Evolutionary conservation across 2,797 vertebrate species (phyloP).

Genomic region (Arctocebus calabarensis): DNA sequence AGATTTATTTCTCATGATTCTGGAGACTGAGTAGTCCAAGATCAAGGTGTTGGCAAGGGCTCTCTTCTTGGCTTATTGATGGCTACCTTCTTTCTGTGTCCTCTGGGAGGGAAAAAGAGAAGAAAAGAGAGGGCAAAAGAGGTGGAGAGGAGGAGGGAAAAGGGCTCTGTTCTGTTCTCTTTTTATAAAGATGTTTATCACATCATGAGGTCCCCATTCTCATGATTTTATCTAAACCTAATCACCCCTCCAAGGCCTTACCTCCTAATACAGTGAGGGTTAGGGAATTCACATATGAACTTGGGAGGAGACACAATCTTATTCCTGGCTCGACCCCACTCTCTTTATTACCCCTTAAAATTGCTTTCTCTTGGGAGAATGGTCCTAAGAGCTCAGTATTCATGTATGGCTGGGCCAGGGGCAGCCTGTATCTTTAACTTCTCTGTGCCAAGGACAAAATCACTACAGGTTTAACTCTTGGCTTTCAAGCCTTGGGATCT

Average conservation of each 20-base stretch:
- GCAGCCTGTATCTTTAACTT: background rate
- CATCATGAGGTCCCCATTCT: background rate
- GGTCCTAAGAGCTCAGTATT: too few species aligned
- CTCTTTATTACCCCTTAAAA: constrained; percentile 46
- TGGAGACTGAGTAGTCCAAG: background rate
- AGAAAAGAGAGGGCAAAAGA: background rate
- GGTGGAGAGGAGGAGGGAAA: fast-evolving
- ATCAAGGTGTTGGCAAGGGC: background rate
- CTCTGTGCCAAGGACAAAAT: background rate
- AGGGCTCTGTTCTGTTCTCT: background rate
- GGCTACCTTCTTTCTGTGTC: background rate
- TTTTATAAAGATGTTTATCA: background rate
- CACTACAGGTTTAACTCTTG: too few species aligned
- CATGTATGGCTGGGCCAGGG: fast-evolving
- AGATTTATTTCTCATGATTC: background rate
- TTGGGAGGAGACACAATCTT: background rate
- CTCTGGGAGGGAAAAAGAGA: background rate
- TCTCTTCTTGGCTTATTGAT: background rate
- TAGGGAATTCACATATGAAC: background rate
- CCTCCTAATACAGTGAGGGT: background rate
- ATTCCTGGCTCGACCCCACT: background rate
- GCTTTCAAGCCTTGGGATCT: background rate
- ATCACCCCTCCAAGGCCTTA: background rate
- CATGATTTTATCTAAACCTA: background rate
- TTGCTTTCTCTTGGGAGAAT: constrained; percentile 6